Percentiles rank a stretch among this genome's conserved stretches.
phyloP scores from a whole-genome alignment of 2,888 invertebrate species.

The Gortyna flavago region DNA sequence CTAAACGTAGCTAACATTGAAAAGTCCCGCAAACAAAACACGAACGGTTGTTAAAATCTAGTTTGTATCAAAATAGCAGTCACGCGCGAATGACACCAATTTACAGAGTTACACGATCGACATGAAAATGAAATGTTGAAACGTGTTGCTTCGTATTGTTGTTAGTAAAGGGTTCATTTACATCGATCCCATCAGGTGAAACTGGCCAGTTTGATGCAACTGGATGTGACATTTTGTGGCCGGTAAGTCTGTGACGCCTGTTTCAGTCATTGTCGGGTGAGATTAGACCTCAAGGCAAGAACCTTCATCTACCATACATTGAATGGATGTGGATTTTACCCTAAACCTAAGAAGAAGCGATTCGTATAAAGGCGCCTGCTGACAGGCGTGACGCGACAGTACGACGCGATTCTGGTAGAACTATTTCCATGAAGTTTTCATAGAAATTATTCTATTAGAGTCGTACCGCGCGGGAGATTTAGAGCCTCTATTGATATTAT shows the following conservation, averaged over 20 bases:
- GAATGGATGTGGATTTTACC: not conserved
- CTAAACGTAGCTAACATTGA: constrained; percentile 9
- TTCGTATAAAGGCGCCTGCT: not conserved
- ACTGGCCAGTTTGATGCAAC: not conserved
- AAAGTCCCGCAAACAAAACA: constrained; percentile 35
- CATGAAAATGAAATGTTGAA: constrained; percentile 46
- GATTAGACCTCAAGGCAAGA: not conserved
- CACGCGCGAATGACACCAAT: constrained; percentile 51
- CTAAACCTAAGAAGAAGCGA: not conserved
- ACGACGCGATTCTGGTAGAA: not conserved
- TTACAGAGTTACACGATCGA: constrained; percentile 48
- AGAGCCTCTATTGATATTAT: not conserved
- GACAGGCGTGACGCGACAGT: not conserved
- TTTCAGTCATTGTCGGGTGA: not conserved
- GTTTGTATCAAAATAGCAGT: constrained; percentile 49
- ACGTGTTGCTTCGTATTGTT: constrained; percentile 30
- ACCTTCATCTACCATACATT: not conserved
- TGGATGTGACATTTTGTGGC: not conserved
- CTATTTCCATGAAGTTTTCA: not conserved
- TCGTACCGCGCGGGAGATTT: not conserved
- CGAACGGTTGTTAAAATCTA: constrained; percentile 38
- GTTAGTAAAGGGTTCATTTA: not conserved
- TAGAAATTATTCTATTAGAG: not conserved
- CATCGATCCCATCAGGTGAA: constrained; percentile 4
- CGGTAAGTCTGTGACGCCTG: not conserved